phyloP scores from a whole-genome alignment of 1,140 invertebrate genomes.

The Pissodes strobi region DNA sequence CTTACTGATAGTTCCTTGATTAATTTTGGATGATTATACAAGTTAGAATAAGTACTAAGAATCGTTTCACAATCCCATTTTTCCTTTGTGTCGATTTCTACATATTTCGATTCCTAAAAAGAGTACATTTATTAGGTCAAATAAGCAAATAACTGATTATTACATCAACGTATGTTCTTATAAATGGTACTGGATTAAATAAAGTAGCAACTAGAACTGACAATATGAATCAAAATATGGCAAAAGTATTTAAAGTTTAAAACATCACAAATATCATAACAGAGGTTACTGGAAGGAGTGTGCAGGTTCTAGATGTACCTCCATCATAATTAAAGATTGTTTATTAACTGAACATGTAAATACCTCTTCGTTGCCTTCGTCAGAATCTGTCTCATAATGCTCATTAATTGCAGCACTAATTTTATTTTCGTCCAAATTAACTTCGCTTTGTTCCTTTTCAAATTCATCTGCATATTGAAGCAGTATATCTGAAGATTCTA shows the following conservation, averaged over 20 bases:
- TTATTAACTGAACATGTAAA: no score
- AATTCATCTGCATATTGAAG: constrained; percentile 68
- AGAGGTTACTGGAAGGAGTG: no score
- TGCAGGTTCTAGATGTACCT: no score
- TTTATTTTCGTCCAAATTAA: constrained; percentile 62
- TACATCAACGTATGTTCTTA: no score
- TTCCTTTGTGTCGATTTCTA: constrained; percentile 56
- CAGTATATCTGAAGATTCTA: constrained; percentile 69
- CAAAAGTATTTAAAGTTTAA: no score
- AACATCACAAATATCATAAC: no score
- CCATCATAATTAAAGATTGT: no score
- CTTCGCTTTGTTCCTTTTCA: constrained; percentile 61
- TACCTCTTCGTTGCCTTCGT: constrained; percentile 56
- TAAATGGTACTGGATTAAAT: no score
- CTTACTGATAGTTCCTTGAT: constrained; percentile 76
- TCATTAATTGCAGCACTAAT: constrained; percentile 37
- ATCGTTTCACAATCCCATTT: constrained; percentile 95
- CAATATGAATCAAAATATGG: no score
- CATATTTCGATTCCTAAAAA: constrained; percentile 18
- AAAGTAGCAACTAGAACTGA: no score
- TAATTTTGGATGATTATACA: constrained; percentile 89
- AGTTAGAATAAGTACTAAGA: constrained; percentile 84
- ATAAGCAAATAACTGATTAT: no score
- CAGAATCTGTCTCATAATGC: constrained; percentile 51
- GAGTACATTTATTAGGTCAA: no score